Evolutionary conservation across 2,113 vertebrate genomes (phyloP).

Genomic region (Planiliza haematocheilus): DNA sequence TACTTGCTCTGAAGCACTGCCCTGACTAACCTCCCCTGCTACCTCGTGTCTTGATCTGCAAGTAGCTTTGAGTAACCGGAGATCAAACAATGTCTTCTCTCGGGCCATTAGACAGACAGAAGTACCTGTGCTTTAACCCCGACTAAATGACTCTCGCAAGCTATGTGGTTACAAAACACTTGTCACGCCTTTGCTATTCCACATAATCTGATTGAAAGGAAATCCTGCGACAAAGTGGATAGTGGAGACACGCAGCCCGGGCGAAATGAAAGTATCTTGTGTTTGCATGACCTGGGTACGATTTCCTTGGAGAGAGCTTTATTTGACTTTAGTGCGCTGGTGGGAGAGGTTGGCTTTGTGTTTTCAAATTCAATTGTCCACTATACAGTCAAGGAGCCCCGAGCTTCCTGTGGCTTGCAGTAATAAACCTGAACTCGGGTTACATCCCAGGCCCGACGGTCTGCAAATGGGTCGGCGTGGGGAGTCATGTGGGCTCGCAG

Average conservation of each 20-base stretch:
- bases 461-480: constrained; percentile 35
- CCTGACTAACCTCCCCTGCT: not conserved
- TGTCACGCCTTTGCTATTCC: constrained; percentile 71
- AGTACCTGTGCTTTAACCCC: constrained; percentile 44
- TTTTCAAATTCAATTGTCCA: constrained; percentile 77
- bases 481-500: constrained; percentile 4
- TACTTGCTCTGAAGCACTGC: not conserved
- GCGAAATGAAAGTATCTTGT: constrained; percentile 42
- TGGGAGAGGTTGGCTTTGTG: constrained; percentile 57
- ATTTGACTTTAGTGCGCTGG: constrained; percentile 61
- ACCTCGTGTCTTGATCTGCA: constrained; percentile 15
- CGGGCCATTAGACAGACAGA: constrained; percentile 40
- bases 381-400: constrained; percentile 44
- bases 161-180: constrained; percentile 71
- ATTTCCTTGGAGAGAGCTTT: constrained; percentile 58
- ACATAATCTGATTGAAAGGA: constrained; percentile 71
- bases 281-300: constrained; percentile 63
- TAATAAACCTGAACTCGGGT: constrained; percentile 69
- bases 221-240: constrained; percentile 59
- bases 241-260: constrained; percentile 22
- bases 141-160: constrained; percentile 46
- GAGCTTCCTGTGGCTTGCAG: constrained; percentile 64
- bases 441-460: constrained; percentile 52
- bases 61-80: constrained; percentile 36
- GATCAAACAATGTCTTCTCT: constrained; percentile 41